A percentile compares a stretch with the other conserved stretches of the same genome.
These are phyloP conservation scores for Platyrinchus mystaceus DNA, from an alignment of 2,797 vertebrate genomes.

Conservation along the genomic window DNA sequence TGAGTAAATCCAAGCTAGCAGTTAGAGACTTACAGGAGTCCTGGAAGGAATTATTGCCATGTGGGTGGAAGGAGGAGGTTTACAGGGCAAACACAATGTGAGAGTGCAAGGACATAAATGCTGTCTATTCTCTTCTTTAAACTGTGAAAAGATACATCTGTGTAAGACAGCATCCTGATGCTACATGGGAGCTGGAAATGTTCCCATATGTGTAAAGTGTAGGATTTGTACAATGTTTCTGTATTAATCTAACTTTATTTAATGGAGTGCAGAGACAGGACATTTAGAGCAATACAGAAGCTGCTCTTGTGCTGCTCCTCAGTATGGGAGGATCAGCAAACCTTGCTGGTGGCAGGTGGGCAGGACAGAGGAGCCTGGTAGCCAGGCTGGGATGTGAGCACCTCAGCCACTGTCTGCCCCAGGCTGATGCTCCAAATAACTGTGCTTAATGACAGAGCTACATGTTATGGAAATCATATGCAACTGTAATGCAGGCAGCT, in stretches of 20 bases:
- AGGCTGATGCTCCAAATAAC: rapidly evolving
- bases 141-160: not conserved
- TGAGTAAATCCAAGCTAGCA: not conserved
- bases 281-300: rapidly evolving
- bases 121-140: not conserved
- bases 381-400: not conserved
- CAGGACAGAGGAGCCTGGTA: not conserved
- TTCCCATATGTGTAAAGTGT: not conserved
- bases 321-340: rapidly evolving
- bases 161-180: not conserved
- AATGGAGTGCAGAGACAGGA: not conserved
- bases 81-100: not conserved
- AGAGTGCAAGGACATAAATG: not conserved
- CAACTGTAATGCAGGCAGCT: not conserved
- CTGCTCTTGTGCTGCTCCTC: not conserved
- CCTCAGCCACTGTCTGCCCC: rapidly evolving
- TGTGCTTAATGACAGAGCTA: not conserved
- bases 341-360: rapidly evolving
- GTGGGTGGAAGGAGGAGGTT: not conserved
- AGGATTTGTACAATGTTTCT: not conserved
- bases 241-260: not conserved
- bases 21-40: not conserved
- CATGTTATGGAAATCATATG: rapidly evolving
- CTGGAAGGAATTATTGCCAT: not conserved
- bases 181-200: not conserved